A percentile compares a stretch with the other conserved stretches of the same genome.
phyloP scores from a whole-genome alignment of 64 coral and sea anemone species.

The Anthopleura sola region DNA sequence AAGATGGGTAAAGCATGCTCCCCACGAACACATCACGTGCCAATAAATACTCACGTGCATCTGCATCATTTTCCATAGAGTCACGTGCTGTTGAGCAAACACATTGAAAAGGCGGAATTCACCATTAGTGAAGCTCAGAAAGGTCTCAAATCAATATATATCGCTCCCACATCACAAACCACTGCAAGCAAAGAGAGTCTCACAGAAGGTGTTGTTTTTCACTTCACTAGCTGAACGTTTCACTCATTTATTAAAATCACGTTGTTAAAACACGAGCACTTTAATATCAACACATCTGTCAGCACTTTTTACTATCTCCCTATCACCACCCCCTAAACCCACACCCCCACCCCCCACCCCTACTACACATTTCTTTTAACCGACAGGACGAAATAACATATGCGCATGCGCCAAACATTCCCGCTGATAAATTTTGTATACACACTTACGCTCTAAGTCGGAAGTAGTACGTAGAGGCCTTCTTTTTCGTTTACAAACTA shows the following conservation, averaged over 20 bases:
- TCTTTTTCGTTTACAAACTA: too few relatives aligned
- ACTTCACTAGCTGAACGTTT: constrained; percentile 31
- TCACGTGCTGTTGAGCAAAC: constrained; percentile 60
- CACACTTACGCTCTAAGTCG: too few relatives aligned
- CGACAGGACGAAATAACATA: too few relatives aligned
- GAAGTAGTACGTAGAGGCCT: too few relatives aligned
- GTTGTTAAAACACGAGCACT: not conserved
- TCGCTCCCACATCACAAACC: constrained; percentile 27
- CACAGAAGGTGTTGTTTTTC: constrained; percentile 41
- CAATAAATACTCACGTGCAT: constrained; percentile 1
- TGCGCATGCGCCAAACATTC: too few relatives aligned
- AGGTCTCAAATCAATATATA: constrained; percentile 71
- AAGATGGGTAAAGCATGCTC: not conserved
- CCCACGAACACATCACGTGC: not conserved
- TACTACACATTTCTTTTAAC: too few relatives aligned
- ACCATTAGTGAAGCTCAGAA: constrained; percentile 60
- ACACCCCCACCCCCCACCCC: not conserved
- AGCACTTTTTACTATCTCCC: not conserved
- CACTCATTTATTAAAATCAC: not conserved
- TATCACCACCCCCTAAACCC: not conserved
- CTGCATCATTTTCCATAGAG: constrained; percentile 35
- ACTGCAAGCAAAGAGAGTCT: constrained; percentile 47
- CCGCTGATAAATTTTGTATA: too few relatives aligned
- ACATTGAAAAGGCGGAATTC: constrained; percentile 63
- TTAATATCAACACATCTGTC: not conserved